Percentiles rank a stretch among this genome's conserved stretches.
phyloP scores from a whole-genome alignment of 2,888 invertebrate species.

The Dioctria linearis region DNA sequence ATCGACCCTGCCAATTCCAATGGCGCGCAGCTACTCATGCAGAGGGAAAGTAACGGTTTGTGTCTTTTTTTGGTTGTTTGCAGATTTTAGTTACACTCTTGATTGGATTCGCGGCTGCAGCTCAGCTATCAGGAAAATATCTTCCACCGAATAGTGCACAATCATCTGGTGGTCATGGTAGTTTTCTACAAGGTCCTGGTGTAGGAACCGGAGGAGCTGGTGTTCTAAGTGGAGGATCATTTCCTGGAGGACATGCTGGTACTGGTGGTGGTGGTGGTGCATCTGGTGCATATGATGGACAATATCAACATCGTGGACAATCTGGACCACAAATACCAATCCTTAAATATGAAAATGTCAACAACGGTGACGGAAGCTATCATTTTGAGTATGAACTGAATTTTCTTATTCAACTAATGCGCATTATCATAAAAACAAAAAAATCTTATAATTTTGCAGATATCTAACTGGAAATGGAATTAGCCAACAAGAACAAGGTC shows the following conservation, averaged over 20 bases:
- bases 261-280: neutral
- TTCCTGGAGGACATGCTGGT: neutral
- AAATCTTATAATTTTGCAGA: conserved; percentile 61
- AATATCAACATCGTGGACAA: neutral
- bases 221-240: neutral
- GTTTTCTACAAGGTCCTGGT: neutral
- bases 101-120: conserved; percentile 62
- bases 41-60: too few relatives aligned
- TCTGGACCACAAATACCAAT: conserved; percentile 73
- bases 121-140: conserved; percentile 65
- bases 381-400: conserved; percentile 73
- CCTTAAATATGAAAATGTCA: conserved; percentile 74
- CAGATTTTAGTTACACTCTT: conserved; percentile 60
- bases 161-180: conserved; percentile 34
- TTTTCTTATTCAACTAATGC: neutral
- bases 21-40: too few relatives aligned
- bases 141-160: conserved; percentile 63
- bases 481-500: conserved; percentile 73
- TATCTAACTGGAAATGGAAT: conserved; percentile 80
- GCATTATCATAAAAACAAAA: neutral
- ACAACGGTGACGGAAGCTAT: conserved; percentile 78
- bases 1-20: too few relatives aligned
- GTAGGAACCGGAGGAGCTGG: neutral
- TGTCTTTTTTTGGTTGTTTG: conserved; percentile 41
- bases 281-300: neutral